A percentile compares a stretch with the other conserved stretches of the same genome.
Evolutionary conservation across 2,888 invertebrate genomes (phyloP).

Genomic region (Drosophila melanosoma): DNA sequence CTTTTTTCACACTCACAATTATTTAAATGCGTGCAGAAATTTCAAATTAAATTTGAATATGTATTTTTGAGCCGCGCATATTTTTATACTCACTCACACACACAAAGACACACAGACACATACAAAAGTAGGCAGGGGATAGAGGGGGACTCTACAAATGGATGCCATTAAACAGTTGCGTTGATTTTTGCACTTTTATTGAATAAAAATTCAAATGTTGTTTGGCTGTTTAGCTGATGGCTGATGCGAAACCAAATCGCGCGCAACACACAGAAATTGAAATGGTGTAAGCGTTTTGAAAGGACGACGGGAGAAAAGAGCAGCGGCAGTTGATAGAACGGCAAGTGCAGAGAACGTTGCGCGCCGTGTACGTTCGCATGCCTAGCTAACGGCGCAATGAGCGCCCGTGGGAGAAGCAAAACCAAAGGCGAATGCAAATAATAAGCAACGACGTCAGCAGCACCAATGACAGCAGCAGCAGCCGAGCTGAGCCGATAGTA

Average conservation of each 20-base stretch:
- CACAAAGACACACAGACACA: slow-evolving; percentile 11
- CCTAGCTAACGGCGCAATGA: slow-evolving; percentile 78
- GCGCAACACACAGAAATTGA: slow-evolving; percentile 37
- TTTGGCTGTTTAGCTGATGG: slow-evolving; percentile 11
- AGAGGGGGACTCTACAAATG: slow-evolving; percentile 22
- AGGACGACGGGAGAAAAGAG: slow-evolving; percentile 20
- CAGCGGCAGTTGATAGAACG: slow-evolving; percentile 9
- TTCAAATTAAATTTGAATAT: slow-evolving; percentile 76
- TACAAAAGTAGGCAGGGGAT: not conserved
- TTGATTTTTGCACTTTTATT: slow-evolving; percentile 72
- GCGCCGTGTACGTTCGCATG: slow-evolving; percentile 67
- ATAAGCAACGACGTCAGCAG: slow-evolving; percentile 32
- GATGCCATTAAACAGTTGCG: slow-evolving; percentile 52
- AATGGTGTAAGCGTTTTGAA: slow-evolving; percentile 39
- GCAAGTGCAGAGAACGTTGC: slow-evolving; percentile 40
- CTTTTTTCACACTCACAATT: slow-evolving; percentile 66
- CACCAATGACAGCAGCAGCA: slow-evolving; percentile 31
- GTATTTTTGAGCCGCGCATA: slow-evolving; percentile 68
- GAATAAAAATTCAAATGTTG: slow-evolving; percentile 78
- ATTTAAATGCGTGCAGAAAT: slow-evolving; percentile 79
- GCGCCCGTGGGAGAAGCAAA: slow-evolving; percentile 61
- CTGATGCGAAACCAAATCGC: slow-evolving; percentile 44
- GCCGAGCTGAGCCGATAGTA: slow-evolving; percentile 54
- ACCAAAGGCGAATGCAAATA: slow-evolving; percentile 52
- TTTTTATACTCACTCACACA: slow-evolving; percentile 44